phyloP scores from a whole-genome alignment of 2,888 invertebrate species.

The Drosophila kanekoi region DNA sequence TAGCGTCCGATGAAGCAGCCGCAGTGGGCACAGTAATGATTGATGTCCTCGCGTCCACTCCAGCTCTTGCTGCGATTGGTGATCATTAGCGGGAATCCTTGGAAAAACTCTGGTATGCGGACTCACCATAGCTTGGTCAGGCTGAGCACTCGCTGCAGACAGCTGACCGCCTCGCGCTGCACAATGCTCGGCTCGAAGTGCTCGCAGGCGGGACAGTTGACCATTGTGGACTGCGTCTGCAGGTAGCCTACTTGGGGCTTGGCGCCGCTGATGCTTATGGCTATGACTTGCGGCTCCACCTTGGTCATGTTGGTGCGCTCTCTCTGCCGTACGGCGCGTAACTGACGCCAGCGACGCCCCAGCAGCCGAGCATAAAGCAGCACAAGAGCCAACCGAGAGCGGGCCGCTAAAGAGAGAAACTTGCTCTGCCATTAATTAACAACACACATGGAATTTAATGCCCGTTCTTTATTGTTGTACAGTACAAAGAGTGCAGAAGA shows the following conservation, averaged over 20 bases:
- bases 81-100: background rate
- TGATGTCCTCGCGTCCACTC: slow-evolving; percentile 76
- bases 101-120: background rate
- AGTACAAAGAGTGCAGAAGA: background rate
- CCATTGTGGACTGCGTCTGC: slow-evolving; percentile 67
- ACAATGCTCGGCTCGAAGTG: slow-evolving; percentile 74
- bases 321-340: slow-evolving; percentile 17
- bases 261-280: slow-evolving; percentile 49
- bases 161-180: slow-evolving; percentile 77
- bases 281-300: slow-evolving; percentile 61
- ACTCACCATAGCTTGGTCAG: slow-evolving; percentile 71
- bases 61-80: slow-evolving; percentile 70
- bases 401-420: background rate
- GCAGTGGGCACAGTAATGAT: slow-evolving; percentile 83
- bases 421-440: slow-evolving; percentile 25
- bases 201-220: slow-evolving; percentile 81
- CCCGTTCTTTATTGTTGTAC: slow-evolving; percentile 23
- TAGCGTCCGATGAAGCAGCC: slow-evolving; percentile 83
- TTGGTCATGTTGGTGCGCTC: slow-evolving; percentile 60
- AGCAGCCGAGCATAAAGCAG: slow-evolving; percentile 6
- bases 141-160: slow-evolving; percentile 70
- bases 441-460: slow-evolving; percentile 12
- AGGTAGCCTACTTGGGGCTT: slow-evolving; percentile 75
- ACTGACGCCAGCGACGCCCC: slow-evolving; percentile 49
- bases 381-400: background rate